Conservation (phyloP, 2,797 vertebrate species). For the Argentina silus region DNA sequence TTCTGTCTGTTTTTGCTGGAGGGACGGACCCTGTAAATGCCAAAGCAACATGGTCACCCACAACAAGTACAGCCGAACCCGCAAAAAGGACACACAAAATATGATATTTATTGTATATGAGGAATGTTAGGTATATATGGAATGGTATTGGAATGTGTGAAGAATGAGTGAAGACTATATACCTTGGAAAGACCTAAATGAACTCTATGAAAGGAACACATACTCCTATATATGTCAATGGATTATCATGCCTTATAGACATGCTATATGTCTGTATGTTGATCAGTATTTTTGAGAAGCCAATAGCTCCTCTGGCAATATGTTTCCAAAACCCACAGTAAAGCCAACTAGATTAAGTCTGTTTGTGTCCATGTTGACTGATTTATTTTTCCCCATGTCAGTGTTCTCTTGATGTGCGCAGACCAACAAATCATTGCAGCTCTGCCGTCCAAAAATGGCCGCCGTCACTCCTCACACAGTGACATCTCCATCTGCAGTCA, state of each 20-base stretch:
- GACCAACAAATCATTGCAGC: conserved; percentile 70
- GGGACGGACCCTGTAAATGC: conserved; percentile 59
- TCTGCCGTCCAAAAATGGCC: conserved; percentile 76
- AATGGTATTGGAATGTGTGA: no score
- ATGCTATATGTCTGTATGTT: no score
- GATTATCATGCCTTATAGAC: no score
- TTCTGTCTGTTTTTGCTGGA: conserved; percentile 57
- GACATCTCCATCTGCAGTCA: conserved; percentile 80
- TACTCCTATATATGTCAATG: no score
- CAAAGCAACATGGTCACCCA: conserved; percentile 41
- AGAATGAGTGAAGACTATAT: no score
- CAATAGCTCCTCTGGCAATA: no score
- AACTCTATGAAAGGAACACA: no score
- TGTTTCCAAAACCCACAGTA: conserved; percentile 20
- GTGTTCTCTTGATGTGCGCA: conserved; percentile 49
- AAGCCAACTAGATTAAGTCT: conserved; percentile 57
- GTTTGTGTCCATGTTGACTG: conserved; percentile 52
- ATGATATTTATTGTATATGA: neutral
- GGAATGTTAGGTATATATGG: neutral
- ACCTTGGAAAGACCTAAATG: no score
- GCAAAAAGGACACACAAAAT: conserved; percentile 41
- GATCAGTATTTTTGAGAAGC: no score
- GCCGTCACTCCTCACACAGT: conserved; percentile 42
- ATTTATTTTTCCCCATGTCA: conserved; percentile 58
- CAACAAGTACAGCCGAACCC: conserved; percentile 29